Conservation (phyloP, 2,797 vertebrate species). For the Aphelocoma californica region DNA sequence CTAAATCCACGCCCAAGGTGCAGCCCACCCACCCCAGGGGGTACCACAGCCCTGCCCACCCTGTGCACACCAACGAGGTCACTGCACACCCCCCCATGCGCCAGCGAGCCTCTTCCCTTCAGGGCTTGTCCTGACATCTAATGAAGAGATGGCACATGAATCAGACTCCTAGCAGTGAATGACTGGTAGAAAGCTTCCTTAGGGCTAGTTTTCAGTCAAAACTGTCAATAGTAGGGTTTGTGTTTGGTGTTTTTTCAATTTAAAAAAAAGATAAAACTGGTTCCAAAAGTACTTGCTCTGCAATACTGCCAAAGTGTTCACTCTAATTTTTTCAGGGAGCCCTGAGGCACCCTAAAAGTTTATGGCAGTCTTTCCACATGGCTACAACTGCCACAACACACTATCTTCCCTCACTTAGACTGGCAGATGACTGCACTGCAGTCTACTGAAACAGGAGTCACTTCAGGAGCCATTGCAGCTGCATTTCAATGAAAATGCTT, state of each 20-base stretch:
- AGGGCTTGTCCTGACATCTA: not conserved
- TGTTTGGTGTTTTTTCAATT: accelerated
- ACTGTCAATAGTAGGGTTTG: not conserved
- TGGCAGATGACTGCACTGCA: not conserved
- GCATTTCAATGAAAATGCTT: not conserved
- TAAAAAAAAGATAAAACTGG: not conserved
- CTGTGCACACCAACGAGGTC: accelerated
- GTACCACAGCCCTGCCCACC: not conserved
- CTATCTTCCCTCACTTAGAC: not conserved
- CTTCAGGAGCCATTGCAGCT: not conserved
- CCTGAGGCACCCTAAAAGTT: not conserved
- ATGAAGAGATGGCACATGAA: conserved; percentile 49
- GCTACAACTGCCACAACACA: not conserved
- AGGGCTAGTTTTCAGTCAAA: not conserved
- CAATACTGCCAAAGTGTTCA: not conserved
- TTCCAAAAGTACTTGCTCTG: not conserved
- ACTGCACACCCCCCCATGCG: accelerated
- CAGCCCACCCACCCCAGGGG: not conserved
- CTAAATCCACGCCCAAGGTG: accelerated
- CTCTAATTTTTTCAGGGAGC: not conserved
- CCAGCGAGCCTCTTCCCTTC: not conserved
- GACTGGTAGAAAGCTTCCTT: conserved; percentile 44
- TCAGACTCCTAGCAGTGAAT: conserved; percentile 33
- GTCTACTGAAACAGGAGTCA: not conserved
- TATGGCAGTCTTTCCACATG: not conserved